Evolutionary conservation across 2,797 vertebrate genomes (phyloP), one percentile per base, ranked within the genome.

Genomic region (Buphagus erythrorhynchus): DNA sequence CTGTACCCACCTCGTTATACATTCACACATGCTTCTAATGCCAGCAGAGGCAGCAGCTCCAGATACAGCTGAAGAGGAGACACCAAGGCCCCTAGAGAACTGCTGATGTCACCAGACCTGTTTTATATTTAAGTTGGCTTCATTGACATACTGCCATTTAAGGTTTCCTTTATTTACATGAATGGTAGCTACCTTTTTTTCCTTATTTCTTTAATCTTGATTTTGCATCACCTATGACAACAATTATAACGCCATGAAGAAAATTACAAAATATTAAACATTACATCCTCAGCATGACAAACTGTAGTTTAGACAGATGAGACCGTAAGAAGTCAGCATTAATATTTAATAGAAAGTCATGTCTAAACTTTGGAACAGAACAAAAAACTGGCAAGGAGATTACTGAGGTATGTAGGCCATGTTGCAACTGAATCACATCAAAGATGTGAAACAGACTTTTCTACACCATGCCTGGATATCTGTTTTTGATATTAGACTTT

Each of bases 1-100:
- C 43, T 31, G 2, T 51, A 72, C 9, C 16, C 15, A 4, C 0
- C 3, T 77, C 3, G 8, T 10, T 77, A 28, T 48, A 5, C 10
- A 52, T 75, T 63, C 40, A 62, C 8, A 5, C 2, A 6, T 10
- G 2, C 4, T 86, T 31, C 61, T 40, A 59, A 21, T 35, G 14
- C 13, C 42, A 91, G 38, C 6, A 79, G 3, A 11, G 16, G 59
- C 10, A 45, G 24, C 29, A 63, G 11, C 5, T 68, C 21, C 65
- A 61, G 16, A 19, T 15, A 26, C 0, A 51, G 7, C 0, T 54
- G 25, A 84, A 16, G 29, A 65, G n/a, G 38, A 80, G 25, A 43
- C 31, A 43, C 18, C 25, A 22, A 68, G 14, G 5, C 2, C 15
- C 21, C 10, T 54, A 33, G 17, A 78, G 19, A 92, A 22, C 17